Evolutionary conservation across 2,113 vertebrate genomes (phyloP).

Genomic region (Trinectes maculatus): DNA sequence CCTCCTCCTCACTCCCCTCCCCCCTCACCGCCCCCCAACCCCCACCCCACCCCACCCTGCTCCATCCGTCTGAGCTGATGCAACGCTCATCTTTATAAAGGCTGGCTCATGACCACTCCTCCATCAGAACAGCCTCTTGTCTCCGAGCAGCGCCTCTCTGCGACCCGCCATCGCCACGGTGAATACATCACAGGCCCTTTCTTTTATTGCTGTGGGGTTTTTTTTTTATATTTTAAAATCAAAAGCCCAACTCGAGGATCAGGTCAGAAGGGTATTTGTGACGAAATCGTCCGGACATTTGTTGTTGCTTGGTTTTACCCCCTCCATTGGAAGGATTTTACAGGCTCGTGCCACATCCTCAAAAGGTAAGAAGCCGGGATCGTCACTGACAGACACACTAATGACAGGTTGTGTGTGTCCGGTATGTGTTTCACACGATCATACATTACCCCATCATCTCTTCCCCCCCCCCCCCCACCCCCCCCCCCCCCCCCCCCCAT

Average conservation of each 20-base stretch:
- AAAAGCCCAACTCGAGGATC: slow-evolving; percentile 39
- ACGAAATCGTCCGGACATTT: slow-evolving; percentile 42
- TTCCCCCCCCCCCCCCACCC: neutral
- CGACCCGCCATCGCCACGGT: no score
- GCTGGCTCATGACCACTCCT: slow-evolving; percentile 43
- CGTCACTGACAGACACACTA: neutral
- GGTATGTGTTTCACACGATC: no score
- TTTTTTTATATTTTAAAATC: neutral
- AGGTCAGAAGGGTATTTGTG: slow-evolving; percentile 10
- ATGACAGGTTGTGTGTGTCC: no score
- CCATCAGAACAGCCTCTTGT: slow-evolving; percentile 34
- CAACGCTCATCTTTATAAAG: slow-evolving; percentile 75
- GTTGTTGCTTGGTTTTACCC: neutral
- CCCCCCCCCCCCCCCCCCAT: no score
- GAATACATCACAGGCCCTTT: no score
- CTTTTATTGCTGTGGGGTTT: neutral
- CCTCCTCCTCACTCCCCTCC: neutral
- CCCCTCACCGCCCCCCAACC: neutral
- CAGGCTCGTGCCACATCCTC: slow-evolving; percentile 24
- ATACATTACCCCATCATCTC: neutral
- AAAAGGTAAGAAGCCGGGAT: slow-evolving; percentile 62
- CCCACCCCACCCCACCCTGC: no score
- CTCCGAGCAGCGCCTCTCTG: slow-evolving; percentile 6
- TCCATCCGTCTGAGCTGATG: slow-evolving; percentile 71
- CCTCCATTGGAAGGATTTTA: slow-evolving; percentile 45